Evolutionary conservation across 2,113 vertebrate species (phyloP), one percentile per base, ranked within the genome.

Genomic region (Bothrops jararaca): DNA sequence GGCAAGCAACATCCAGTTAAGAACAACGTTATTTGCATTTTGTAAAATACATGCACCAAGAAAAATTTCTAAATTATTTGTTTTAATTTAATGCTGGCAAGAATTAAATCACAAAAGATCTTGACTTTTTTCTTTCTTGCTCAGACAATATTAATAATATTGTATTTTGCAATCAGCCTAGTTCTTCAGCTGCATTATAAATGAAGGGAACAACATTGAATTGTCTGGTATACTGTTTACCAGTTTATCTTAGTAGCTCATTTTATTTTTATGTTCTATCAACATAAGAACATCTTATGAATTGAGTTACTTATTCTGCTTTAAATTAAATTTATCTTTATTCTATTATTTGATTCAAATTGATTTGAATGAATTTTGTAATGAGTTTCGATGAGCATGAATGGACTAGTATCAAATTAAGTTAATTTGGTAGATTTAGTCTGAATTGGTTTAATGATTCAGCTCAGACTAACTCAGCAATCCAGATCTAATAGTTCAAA

Each of bases 51-150:
- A 54, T 22, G 88, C 9, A 12, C 23, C 91, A 60, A 94, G 96
- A 22, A 9, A 93, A 95, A 86, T 92, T 90, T 42, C 56, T 96
- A 8, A 0, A 2, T 64, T 94, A 13, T 93, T 95, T 95, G 95
- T 93, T 95, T 58, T 92, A 58, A 42, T 89, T 91, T 94, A 80
- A 93, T 95, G 13, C 29, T 86, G 86, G 23, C 48, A 88, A 95
- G 95, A 93, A 45, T 34, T 34, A 95, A 95, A 87, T 58, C 1
- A 0, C 88, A 95, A 87, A 95, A 92, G 91, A 87, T 94, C 85
- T 50, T 95, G 92, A 91, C 88, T 93, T 96, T 95, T 57, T 80
- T 85, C n/a, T 93, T 95, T 90, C 90, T 92, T 94, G 95, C 92
- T 95, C 86, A 94, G 95, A 74, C 8, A 60, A 29, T 86, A 45